Conservation (phyloP, 2,888 invertebrate species). For the Alloplasta piceator region DNA sequence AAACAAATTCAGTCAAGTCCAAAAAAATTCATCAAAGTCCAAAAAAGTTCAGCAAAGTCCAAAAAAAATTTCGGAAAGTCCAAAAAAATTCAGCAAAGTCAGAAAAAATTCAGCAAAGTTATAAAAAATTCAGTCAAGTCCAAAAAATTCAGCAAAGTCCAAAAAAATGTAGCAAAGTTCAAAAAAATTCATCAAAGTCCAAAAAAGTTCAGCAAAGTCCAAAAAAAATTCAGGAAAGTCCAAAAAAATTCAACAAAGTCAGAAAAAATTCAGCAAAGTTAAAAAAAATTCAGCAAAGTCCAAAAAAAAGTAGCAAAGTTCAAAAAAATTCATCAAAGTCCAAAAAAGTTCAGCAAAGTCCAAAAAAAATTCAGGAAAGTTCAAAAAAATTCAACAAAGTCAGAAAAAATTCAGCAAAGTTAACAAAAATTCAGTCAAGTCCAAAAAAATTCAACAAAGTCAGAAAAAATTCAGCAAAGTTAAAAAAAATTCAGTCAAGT, state of each 20-base stretch:
- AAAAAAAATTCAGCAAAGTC: conserved; percentile 59
- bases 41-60: neutral
- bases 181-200: neutral
- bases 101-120: no score
- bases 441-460: neutral
- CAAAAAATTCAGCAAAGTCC: neutral
- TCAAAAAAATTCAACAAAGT: neutral
- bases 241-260: neutral
- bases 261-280: neutral
- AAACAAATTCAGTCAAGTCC: no score
- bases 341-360: neutral
- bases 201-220: neutral
- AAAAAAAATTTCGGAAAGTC: no score
- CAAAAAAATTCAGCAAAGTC: neutral
- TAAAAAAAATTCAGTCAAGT: conserved; percentile 59
- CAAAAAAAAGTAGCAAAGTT: no score
- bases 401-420: neutral
- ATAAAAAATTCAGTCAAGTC: neutral
- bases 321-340: neutral
- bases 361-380: no score
- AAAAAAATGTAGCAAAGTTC: no score
- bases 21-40: neutral
- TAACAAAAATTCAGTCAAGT: no score
- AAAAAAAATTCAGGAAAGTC: no score
- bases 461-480: neutral